Evolutionary conservation across 92 coral and sea anemone species (phyloP).

Genomic region (Phenganax stokvisi): DNA sequence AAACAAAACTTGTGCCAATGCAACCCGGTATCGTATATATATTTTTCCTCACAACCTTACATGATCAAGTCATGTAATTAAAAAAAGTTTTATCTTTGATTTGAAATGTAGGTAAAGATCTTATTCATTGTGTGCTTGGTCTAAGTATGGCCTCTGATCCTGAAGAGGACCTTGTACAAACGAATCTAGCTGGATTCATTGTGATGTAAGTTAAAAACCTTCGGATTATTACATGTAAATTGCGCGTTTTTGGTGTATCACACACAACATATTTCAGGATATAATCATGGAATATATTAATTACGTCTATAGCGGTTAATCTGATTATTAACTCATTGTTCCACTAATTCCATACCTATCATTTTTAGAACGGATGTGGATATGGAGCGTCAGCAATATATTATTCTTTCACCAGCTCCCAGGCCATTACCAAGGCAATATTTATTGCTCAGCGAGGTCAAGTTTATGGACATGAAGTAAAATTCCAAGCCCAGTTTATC

Average conservation of each 20-base stretch:
- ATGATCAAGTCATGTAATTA: too few species aligned
- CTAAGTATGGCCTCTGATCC: constrained; percentile 84
- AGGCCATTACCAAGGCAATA: constrained; percentile 90
- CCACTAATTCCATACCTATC: background rate
- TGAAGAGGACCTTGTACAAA: constrained; percentile 73
- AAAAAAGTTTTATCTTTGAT: background rate
- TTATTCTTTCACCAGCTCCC: constrained; percentile 97
- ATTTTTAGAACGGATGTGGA: constrained; percentile 82
- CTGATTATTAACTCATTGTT: background rate
- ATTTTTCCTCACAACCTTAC: background rate
- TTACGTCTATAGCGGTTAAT: background rate
- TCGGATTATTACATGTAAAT: background rate
- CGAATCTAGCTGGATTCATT: constrained; percentile 79
- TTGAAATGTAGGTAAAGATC: constrained; percentile 63
- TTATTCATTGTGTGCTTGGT: constrained; percentile 84
- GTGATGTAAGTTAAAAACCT: constrained; percentile 69
- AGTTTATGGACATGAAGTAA: constrained; percentile 97
- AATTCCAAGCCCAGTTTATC: background rate
- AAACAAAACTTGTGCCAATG: constrained; percentile 90
- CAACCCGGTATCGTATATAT: constrained; percentile 62
- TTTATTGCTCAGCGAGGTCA: constrained; percentile 76
- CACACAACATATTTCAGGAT: background rate
- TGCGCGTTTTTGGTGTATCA: background rate
- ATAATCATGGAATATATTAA: too few species aligned
- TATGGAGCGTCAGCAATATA: constrained; percentile 81